These are phyloP conservation scores for Sinocyclocheilus anophthalmus DNA, from an alignment of 2,113 vertebrate species.

Conservation along the genomic window DNA sequence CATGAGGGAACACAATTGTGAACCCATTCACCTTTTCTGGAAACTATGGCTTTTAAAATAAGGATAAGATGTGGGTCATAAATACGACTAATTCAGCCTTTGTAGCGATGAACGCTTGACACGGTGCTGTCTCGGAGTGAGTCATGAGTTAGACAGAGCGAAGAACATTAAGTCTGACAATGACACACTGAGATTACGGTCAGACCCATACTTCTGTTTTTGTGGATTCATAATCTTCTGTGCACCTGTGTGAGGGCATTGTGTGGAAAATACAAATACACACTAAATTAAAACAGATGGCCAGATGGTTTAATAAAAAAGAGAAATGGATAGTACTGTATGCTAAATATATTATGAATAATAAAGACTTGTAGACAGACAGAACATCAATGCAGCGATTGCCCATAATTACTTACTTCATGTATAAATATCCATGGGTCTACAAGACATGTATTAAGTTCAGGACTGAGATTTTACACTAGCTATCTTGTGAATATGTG, in stretches of 20 bases:
- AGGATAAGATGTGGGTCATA: too few species aligned
- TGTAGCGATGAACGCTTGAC: too few species aligned
- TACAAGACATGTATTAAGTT: neutral
- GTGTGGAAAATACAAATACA: neutral
- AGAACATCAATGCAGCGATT: neutral
- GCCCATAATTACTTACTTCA: neutral
- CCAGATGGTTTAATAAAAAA: neutral
- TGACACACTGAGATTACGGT: slow-evolving; percentile 1
- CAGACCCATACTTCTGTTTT: neutral
- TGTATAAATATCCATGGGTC: neutral
- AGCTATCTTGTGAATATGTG: neutral
- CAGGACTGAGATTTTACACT: neutral
- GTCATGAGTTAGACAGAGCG: too few species aligned
- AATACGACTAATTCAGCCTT: too few species aligned
- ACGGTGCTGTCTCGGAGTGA: too few species aligned
- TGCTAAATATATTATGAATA: slow-evolving; percentile 1
- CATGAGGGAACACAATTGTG: neutral
- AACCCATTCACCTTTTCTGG: too few species aligned
- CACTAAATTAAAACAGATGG: neutral
- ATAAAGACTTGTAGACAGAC: neutral
- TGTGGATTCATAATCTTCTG: slow-evolving; percentile 12
- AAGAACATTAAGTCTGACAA: neutral
- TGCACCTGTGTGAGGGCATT: slow-evolving; percentile 22
- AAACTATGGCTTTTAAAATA: neutral
- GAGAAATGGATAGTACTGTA: neutral